These are phyloP conservation scores for Microchirus variegatus DNA, from an alignment of 2,797 vertebrate genomes.

Conservation along the genomic window DNA sequence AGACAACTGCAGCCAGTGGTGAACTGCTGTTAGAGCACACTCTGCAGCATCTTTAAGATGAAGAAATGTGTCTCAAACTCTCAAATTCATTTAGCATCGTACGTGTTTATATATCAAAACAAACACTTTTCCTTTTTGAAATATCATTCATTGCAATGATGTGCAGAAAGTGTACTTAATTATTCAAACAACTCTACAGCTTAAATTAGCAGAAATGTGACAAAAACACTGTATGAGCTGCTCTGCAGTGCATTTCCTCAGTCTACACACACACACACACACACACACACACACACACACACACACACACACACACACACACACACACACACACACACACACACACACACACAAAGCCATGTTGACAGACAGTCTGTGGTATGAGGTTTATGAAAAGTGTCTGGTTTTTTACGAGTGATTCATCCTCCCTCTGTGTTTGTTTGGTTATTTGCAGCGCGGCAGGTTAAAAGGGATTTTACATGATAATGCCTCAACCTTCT, in stretches of 20 bases:
- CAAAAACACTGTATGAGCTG: too few species aligned
- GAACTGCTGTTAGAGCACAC: too few species aligned
- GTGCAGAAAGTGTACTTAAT: not conserved
- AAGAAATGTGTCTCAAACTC: too few species aligned
- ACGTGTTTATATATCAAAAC: too few species aligned
- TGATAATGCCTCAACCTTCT: conserved; percentile 20
- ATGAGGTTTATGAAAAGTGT: conserved; percentile 67
- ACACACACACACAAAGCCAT: conserved; percentile 13
- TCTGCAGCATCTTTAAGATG: too few species aligned
- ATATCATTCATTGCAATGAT: not conserved
- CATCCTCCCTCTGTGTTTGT: conserved; percentile 44
- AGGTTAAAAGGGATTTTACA: conserved; percentile 63
- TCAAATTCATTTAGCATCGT: too few species aligned
- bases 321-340: conserved; percentile 13
- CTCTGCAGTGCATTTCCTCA: too few species aligned
- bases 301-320: conserved; percentile 13
- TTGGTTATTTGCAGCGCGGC: conserved; percentile 44
- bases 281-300: conserved; percentile 18
- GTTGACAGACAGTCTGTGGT: conserved; percentile 59
- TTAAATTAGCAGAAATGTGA: not conserved
- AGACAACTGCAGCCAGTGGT: too few species aligned
- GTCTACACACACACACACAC: conserved; percentile 6
- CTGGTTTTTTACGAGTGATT: conserved; percentile 56
- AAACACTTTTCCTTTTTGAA: too few species aligned
- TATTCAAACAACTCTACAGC: not conserved